phyloP scores from a whole-genome alignment of 2,888 invertebrate species.

The Nomada hirtipes region DNA sequence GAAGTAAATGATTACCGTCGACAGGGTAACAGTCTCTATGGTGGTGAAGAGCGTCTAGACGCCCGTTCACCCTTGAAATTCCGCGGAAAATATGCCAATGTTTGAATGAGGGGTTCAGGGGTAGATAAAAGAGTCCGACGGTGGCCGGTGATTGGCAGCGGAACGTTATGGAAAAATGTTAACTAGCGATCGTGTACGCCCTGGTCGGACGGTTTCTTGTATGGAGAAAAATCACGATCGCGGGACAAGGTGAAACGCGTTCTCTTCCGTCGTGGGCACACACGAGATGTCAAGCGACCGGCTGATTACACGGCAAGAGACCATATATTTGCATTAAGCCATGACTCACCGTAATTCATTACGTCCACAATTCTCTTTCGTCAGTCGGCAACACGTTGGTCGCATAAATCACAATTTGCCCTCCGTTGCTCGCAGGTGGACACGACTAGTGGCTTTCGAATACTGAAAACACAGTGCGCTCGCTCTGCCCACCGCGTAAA shows the following conservation, averaged over 20 bases:
- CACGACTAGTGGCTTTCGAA: conserved; percentile 42
- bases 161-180: conserved; percentile 31
- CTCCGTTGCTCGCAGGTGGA: conserved; percentile 63
- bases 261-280: conserved; percentile 19
- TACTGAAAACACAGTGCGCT: conserved; percentile 54
- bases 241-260: conserved; percentile 19
- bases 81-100: conserved; percentile 56
- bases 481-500: conserved; percentile 11
- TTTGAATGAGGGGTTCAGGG: conserved; percentile 28
- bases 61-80: conserved; percentile 32
- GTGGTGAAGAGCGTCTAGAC: conserved; percentile 33
- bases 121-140: conserved; percentile 20
- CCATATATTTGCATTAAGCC: conserved; percentile 71
- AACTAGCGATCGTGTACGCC: conserved; percentile 33
- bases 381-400: conserved; percentile 57
- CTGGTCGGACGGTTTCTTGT: conserved; percentile 1
- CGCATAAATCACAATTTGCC: conserved; percentile 72
- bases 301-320: conserved; percentile 64
- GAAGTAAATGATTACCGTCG: background rate
- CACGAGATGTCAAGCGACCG: conserved; percentile 45
- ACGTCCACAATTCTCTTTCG: conserved; percentile 71
- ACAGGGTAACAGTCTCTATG: background rate
- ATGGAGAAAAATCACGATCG: conserved; percentile 36
- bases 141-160: conserved; percentile 19
- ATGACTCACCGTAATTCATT: conserved; percentile 68